A percentile compares a stretch with the other conserved stretches of the same genome.
These are phyloP conservation scores for Aelia acuminata DNA, from an alignment of 2,888 invertebrate genomes.

Conservation along the genomic window DNA sequence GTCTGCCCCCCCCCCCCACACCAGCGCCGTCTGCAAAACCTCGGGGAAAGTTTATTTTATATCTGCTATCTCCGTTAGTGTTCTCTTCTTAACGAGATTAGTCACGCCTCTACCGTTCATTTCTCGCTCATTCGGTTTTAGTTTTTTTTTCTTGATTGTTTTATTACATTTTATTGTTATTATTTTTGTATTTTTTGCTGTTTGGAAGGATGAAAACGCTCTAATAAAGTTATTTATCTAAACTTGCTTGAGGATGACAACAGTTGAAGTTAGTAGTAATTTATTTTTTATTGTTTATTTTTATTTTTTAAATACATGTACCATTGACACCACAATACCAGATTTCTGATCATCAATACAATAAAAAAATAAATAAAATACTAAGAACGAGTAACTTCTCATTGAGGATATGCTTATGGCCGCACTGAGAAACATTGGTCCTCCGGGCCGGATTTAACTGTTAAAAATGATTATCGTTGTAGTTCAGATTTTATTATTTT, in stretches of 20 bases:
- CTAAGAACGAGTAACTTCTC: too few relatives aligned
- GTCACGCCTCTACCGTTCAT: slow-evolving; percentile 5
- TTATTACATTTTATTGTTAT: slow-evolving; percentile 9
- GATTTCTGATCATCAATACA: too few relatives aligned
- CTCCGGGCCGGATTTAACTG: not conserved
- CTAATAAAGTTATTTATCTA: not conserved
- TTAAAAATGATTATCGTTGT: not conserved
- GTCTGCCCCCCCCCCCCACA: not conserved
- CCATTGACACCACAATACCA: too few relatives aligned
- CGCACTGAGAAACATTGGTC: not conserved
- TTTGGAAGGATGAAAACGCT: not conserved
- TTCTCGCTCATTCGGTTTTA: not conserved
- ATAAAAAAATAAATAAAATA: too few relatives aligned
- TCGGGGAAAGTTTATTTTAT: slow-evolving; percentile 27
- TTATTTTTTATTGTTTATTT: too few relatives aligned
- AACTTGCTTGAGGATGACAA: not conserved
- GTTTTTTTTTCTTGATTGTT: not conserved
- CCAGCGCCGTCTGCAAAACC: not conserved
- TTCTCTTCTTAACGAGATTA: not conserved
- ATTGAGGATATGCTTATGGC: too few relatives aligned
- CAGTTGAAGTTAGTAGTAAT: not conserved
- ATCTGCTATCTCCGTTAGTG: slow-evolving; percentile 11
- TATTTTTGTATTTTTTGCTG: not conserved
- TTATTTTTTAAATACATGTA: too few relatives aligned
- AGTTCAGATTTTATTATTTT: not conserved